Evolutionary conservation across 2,888 invertebrate species (phyloP).

Genomic region (Temnothorax unifasciatus): DNA sequence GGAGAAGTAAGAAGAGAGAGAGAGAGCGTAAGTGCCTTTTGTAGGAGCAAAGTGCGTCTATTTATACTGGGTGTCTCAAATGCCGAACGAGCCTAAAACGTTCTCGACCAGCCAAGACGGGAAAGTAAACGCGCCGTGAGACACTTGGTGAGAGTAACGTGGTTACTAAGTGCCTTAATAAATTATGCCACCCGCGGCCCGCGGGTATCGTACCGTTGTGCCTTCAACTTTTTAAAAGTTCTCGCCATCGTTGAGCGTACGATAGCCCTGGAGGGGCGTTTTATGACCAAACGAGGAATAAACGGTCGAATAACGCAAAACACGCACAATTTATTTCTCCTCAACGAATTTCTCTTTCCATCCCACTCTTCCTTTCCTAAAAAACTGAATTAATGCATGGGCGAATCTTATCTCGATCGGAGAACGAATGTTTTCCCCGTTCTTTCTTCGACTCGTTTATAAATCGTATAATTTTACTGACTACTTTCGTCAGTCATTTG

Average conservation of each 20-base stretch:
- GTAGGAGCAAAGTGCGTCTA: conserved; percentile 85
- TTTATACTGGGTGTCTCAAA: conserved; percentile 84
- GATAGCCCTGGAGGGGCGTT: not conserved
- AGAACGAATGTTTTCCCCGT: not conserved
- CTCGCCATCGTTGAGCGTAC: not conserved
- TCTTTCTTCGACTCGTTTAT: not conserved
- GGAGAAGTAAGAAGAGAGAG: conserved; percentile 53
- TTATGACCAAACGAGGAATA: conserved; percentile 38
- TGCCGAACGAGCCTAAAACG: conserved; percentile 83
- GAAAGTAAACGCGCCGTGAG: conserved; percentile 83
- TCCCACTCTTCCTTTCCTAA: not conserved
- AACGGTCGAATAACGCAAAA: conserved; percentile 16
- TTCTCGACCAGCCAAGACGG: conserved; percentile 79
- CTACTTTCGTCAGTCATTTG: too few relatives aligned
- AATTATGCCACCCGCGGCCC: conserved; percentile 78
- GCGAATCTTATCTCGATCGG: too few relatives aligned
- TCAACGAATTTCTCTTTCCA: not conserved
- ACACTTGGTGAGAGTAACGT: conserved; percentile 79
- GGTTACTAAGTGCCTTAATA: conserved; percentile 84
- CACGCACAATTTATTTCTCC: conserved; percentile 11
- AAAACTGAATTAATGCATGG: not conserved
- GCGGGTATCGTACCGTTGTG: conserved; percentile 69
- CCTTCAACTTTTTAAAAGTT: conserved; percentile 49
- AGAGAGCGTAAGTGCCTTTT: conserved; percentile 81
- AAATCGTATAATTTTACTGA: too few relatives aligned